Evolutionary conservation across 2,888 invertebrate genomes (phyloP).

Genomic region (Leptura quadrifasciata): DNA sequence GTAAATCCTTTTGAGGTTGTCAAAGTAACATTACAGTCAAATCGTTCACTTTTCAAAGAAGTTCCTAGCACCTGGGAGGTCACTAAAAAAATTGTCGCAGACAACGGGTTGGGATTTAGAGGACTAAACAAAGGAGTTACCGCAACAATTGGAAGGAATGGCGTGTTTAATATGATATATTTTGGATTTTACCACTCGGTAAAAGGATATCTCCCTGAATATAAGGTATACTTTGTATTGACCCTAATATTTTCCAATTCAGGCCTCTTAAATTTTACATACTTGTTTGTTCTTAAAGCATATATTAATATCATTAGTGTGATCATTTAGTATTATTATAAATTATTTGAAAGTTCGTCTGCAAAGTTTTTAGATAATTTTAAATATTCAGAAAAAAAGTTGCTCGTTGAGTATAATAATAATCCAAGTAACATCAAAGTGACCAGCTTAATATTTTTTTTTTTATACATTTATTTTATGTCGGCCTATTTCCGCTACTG

Average conservation of each 20-base stretch:
- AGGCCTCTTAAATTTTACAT: too few relatives aligned
- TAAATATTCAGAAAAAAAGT: too few relatives aligned
- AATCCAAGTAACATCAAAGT: too few relatives aligned
- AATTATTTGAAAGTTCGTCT: too few relatives aligned
- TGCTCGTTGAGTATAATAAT: too few relatives aligned
- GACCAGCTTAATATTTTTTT: too few relatives aligned
- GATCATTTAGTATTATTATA: too few relatives aligned
- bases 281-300: too few relatives aligned
- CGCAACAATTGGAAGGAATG: conserved; percentile 92
- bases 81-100: conserved; percentile 85
- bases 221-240: conserved; percentile 74
- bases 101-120: conserved; percentile 85
- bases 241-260: too few relatives aligned
- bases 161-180: conserved; percentile 94
- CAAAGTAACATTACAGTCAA: conserved; percentile 91
- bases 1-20: conserved; percentile 97
- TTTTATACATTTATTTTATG: too few relatives aligned
- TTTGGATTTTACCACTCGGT: conserved; percentile 97
- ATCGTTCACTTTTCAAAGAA: conserved; percentile 79
- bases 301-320: too few relatives aligned
- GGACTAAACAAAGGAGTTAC: conserved; percentile 93
- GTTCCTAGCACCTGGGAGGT: conserved; percentile 82
- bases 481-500: too few relatives aligned
- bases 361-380: neutral
- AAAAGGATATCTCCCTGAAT: conserved; percentile 83